These are phyloP conservation scores for Syrmaticus mikado DNA, from an alignment of 2,113 vertebrate genomes.

Conservation along the genomic window DNA sequence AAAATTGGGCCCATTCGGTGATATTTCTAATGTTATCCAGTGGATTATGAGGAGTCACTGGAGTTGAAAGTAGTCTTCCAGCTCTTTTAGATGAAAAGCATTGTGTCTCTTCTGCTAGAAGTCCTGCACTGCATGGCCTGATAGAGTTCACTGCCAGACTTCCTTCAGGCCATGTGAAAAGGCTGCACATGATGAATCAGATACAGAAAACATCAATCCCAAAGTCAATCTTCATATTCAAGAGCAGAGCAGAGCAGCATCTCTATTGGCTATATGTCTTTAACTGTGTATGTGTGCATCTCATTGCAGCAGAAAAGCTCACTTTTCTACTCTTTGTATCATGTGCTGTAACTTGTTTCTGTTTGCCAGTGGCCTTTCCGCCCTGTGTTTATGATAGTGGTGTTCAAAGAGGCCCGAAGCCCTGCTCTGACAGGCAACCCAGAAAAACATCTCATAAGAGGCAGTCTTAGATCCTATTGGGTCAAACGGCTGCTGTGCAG, in stretches of 20 bases:
- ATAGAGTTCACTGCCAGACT: neutral
- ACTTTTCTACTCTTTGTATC: neutral
- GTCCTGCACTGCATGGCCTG: neutral
- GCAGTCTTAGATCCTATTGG: neutral
- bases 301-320: neutral
- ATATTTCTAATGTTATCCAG: neutral
- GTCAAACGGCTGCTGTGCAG: slow-evolving; percentile 25
- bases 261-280: neutral
- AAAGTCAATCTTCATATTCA: slow-evolving; percentile 5
- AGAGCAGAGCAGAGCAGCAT: neutral
- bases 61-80: neutral
- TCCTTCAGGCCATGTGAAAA: neutral
- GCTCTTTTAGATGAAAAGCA: neutral
- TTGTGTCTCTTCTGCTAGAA: neutral
- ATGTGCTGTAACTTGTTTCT: neutral
- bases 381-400: neutral
- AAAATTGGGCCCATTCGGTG: neutral
- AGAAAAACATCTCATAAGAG: slow-evolving; percentile 42
- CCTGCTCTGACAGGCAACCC: slow-evolving; percentile 12
- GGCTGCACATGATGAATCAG: neutral
- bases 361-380: slow-evolving; percentile 14
- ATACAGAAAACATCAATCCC: neutral
- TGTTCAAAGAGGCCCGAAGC: slow-evolving; percentile 33
- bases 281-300: neutral
- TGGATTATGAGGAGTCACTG: neutral